Conservation (phyloP, 2,113 vertebrate genomes). For the Elephas maximus region DNA sequence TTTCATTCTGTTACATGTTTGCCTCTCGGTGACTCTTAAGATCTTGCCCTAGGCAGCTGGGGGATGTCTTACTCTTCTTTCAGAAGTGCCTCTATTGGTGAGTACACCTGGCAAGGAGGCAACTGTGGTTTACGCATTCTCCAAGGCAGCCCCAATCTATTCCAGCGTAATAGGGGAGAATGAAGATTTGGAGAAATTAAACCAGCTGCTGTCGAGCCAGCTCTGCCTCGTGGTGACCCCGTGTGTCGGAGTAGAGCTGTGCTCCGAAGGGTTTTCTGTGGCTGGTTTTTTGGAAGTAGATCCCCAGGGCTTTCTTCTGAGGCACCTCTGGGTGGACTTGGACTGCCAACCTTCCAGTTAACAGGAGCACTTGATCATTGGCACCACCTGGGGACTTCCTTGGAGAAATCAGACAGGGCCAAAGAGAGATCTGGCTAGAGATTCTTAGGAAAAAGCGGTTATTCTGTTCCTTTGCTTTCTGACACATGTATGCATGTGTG, state of each 20-base stretch:
- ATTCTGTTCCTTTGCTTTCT: neutral
- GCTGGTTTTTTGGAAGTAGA: no score
- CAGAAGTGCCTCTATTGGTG: neutral
- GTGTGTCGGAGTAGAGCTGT: no score
- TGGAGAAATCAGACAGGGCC: neutral
- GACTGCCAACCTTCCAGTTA: no score
- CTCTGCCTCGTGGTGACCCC: no score
- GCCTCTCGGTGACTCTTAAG: neutral
- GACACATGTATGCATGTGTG: accelerated
- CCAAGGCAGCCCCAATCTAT: no score
- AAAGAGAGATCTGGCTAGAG: neutral
- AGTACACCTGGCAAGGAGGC: neutral
- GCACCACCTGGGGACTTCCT: no score
- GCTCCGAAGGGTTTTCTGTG: no score
- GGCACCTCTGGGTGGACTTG: no score
- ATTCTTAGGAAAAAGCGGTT: neutral
- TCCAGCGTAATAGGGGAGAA: neutral
- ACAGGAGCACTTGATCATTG: no score
- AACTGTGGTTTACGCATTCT: neutral
- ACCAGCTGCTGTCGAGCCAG: no score
- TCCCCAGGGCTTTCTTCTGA: no score
- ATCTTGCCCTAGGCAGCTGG: neutral
- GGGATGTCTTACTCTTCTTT: neutral
- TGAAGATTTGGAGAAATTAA: neutral
- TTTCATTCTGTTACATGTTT: no score